phyloP scores from a whole-genome alignment of 2,888 invertebrate species.

The Coleophora deauratella region DNA sequence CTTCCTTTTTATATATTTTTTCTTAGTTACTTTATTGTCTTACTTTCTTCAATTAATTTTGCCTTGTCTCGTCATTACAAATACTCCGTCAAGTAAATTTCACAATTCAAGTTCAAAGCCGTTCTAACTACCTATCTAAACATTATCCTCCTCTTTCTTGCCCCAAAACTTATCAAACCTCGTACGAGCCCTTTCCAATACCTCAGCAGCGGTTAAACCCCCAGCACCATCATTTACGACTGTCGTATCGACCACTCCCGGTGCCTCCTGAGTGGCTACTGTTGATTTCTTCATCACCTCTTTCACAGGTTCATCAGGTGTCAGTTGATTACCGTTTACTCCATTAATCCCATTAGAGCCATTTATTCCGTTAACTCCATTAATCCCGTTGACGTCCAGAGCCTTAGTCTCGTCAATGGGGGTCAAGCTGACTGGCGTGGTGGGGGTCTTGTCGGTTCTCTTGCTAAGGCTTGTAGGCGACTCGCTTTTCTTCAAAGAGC shows the following conservation, averaged over 20 bases:
- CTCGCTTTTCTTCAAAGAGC: constrained; percentile 66
- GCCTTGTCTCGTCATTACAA: no score
- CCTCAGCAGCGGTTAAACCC: constrained; percentile 80
- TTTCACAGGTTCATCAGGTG: constrained; percentile 56
- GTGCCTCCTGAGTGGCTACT: constrained; percentile 67
- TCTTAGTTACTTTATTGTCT: no score
- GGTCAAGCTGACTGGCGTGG: constrained; percentile 63
- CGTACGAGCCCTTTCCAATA: constrained; percentile 85
- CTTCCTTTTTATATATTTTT: no score
- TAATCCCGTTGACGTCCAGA: constrained; percentile 59
- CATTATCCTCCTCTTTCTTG: constrained; percentile 77
- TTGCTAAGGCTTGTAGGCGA: constrained; percentile 66
- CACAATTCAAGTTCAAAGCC: constrained; percentile 36
- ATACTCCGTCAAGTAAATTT: constrained; percentile 3
- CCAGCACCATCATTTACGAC: constrained; percentile 62
- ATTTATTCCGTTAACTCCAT: constrained; percentile 37
- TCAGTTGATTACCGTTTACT: constrained; percentile 51
- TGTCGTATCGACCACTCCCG: constrained; percentile 72
- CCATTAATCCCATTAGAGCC: constrained; percentile 29
- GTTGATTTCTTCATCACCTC: constrained; percentile 62
- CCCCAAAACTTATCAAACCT: constrained; percentile 91
- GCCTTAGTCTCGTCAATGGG: constrained; percentile 69
- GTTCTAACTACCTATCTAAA: constrained; percentile 34
- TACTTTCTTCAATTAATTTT: no score
- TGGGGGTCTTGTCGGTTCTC: constrained; percentile 67